A percentile compares a stretch with the other conserved stretches of the same genome.
Conservation (phyloP, 2,888 invertebrate genomes). For the Esperia sulphurella region DNA sequence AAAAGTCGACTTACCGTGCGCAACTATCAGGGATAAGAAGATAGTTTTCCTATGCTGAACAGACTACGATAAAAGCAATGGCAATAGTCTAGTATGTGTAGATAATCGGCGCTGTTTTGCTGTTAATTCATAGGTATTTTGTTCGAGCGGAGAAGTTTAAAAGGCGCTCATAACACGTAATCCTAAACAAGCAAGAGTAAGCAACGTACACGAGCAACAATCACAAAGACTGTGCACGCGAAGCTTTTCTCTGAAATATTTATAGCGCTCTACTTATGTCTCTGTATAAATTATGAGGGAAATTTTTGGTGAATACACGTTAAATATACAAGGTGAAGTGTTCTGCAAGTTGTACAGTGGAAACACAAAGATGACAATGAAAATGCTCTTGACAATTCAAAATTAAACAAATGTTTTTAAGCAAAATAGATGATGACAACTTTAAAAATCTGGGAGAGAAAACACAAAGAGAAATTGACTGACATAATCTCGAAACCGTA, state of each 20-base stretch:
- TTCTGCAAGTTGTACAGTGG: no score
- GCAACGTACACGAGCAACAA: slow-evolving; percentile 20
- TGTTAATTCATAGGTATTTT: background rate
- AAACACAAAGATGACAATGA: background rate
- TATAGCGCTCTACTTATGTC: slow-evolving; percentile 36
- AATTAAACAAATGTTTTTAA: no score
- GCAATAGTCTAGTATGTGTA: no score
- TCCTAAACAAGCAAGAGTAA: slow-evolving; percentile 6
- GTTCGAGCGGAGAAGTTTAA: background rate
- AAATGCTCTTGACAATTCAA: background rate
- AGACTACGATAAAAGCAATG: no score
- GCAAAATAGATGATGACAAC: no score
- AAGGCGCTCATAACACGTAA: slow-evolving; percentile 3
- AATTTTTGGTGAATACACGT: slow-evolving; percentile 34
- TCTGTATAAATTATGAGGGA: slow-evolving; percentile 39
- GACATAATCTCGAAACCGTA: no score
- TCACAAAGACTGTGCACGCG: slow-evolving; percentile 28
- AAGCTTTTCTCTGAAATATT: slow-evolving; percentile 38
- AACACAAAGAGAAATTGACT: no score
- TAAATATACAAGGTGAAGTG: slow-evolving; percentile 19
- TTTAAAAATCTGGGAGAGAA: no score
- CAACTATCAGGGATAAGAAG: no score
- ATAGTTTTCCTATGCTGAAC: no score
- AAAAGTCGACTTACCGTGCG: no score
- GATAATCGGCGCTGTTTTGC: no score